Evolutionary conservation across 2,888 invertebrate genomes (phyloP), one percentile per base, ranked within the genome.

Genomic region (Ochropleura leucogaster): DNA sequence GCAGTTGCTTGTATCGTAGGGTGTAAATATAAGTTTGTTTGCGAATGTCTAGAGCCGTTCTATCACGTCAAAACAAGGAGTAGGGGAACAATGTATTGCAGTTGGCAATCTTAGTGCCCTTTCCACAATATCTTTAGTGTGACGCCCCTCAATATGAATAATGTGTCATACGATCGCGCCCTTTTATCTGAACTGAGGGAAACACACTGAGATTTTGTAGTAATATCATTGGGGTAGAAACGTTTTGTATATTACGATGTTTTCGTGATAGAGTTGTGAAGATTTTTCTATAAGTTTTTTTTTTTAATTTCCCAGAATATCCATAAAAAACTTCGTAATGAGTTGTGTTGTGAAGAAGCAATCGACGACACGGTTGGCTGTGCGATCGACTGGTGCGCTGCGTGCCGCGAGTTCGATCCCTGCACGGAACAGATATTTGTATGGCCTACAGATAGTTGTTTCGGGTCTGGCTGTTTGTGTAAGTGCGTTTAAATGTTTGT

Each of bases 91-190:
- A 95, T 94, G 95, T 95, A 96, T 94, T 94, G 95, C 94, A 95
- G 92, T 94, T 94, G 95, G 96, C 95, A 95, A 96, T 95, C 96
- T 96, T 95, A 95, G 95, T 95, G 96, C 95, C 96, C 95, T 95
- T 95, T 96, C 94, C 93, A 93, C 95, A 94, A 95, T 96, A 96
- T 96, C 95, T 96, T 95, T 94, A 95, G 94, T 93, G 91, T 92
- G 94, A 94, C 95, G 92, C 95, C 95, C 95, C 93, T 93, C 93
- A 87, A 94, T 96, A 96, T 96, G 96, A 96, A 95, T 96, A 96
- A 96, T 96, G 95, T 95, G 95, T 94, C 93, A 93, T 93, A 92
- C 92, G 93, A 95, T 95, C 93, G 93, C 92, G 93, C 93, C 94
- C 94, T 94, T 95, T 94, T 94, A 96, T 95, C 94, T 93, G 86